These are phyloP conservation scores for Doryteuthis pealeii DNA, from an alignment of 1,140 invertebrate genomes.

Conservation along the genomic window DNA sequence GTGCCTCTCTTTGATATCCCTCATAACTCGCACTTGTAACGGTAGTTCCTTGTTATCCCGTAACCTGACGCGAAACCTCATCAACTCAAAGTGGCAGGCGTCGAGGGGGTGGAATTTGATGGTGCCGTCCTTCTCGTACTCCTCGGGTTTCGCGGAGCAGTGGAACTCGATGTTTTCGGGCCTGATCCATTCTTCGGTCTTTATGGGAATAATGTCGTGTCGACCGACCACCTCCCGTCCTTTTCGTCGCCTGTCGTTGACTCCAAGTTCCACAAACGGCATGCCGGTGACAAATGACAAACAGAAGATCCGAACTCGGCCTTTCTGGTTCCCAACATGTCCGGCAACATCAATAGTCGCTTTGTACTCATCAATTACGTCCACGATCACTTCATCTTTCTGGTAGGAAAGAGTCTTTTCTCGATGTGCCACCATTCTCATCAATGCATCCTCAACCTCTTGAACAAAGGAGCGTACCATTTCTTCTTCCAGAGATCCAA, in stretches of 20 bases:
- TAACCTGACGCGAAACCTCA: slow-evolving; percentile 94
- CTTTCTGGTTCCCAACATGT: slow-evolving; percentile 84
- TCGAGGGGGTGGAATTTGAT: slow-evolving; percentile 98
- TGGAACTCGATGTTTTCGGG: slow-evolving; percentile 95
- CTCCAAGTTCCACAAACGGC: slow-evolving; percentile 92
- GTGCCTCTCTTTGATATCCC: slow-evolving; percentile 61
- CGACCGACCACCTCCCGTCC: slow-evolving; percentile 98
- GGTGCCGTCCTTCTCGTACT: slow-evolving; percentile 86
- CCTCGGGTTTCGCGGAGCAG: slow-evolving; percentile 86
- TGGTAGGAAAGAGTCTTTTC: slow-evolving; percentile 82
- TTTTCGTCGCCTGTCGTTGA: slow-evolving; percentile 94
- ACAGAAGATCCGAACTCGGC: slow-evolving; percentile 92
- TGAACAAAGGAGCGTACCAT: slow-evolving; percentile 89
- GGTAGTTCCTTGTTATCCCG: slow-evolving; percentile 96
- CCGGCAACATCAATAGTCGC: slow-evolving; percentile 84
- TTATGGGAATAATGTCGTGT: slow-evolving; percentile 98
- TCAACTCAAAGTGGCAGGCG: slow-evolving; percentile 85
- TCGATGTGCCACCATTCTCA: slow-evolving; percentile 48
- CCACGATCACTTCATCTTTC: slow-evolving; percentile 96
- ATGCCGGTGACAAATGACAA: slow-evolving; percentile 78
- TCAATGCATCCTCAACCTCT: slow-evolving; percentile 80
- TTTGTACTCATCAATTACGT: slow-evolving; percentile 93
- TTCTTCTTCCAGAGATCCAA: slow-evolving; percentile 86
- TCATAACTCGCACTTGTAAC: slow-evolving; percentile 77
- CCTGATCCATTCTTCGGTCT: slow-evolving; percentile 99